These are phyloP conservation scores for Notarius lentiginosus DNA, from an alignment of 2,113 vertebrate genomes.

Conservation along the genomic window DNA sequence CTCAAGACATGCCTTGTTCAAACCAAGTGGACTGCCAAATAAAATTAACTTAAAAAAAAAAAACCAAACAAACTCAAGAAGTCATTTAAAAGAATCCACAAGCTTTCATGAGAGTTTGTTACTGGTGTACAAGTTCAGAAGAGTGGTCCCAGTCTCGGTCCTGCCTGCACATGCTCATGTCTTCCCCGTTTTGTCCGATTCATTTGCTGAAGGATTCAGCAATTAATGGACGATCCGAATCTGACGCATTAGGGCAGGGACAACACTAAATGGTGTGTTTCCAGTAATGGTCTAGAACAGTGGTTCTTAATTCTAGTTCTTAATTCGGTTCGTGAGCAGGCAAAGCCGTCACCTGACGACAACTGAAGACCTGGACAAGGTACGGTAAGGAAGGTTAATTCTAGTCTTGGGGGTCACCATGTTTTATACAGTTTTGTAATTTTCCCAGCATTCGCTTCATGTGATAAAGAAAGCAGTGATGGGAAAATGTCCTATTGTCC, in stretches of 20 bases:
- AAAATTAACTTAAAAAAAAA: not conserved
- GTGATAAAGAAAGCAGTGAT: not conserved
- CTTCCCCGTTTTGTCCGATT: not conserved
- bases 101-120: not conserved
- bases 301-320: not conserved
- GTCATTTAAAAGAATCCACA: not conserved
- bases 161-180: not conserved
- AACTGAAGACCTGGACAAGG: too few relatives aligned
- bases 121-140: not conserved
- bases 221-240: not conserved
- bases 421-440: not conserved
- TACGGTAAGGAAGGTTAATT: not conserved
- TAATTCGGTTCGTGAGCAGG: too few relatives aligned
- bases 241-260: not conserved
- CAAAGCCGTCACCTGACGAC: too few relatives aligned
- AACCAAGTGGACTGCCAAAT: not conserved
- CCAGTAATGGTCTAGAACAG: not conserved
- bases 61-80: not conserved
- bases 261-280: not conserved
- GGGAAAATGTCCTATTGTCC: not conserved
- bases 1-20: not conserved
- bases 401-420: not conserved
- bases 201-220: not conserved
- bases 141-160: conserved; percentile 11
- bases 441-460: not conserved